phyloP scores from a whole-genome alignment of 2,888 invertebrate species.

The Trypoxylon attenuatum region DNA sequence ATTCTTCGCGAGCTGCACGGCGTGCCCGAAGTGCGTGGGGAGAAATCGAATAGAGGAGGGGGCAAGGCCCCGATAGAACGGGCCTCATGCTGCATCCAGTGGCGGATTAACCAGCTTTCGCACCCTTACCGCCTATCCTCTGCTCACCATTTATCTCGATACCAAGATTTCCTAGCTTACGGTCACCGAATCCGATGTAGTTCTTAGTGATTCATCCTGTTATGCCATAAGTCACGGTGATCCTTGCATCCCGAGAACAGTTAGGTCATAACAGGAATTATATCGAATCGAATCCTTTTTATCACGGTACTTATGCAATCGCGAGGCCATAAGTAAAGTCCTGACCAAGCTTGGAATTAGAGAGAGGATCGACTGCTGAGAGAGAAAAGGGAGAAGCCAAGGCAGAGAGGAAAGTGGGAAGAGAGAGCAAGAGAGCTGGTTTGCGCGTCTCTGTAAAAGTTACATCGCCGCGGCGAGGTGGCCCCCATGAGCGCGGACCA shows the following conservation, averaged over 20 bases:
- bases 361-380: neutral
- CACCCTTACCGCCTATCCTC: conserved; percentile 38
- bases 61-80: conserved; percentile 33
- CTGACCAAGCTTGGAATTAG: neutral
- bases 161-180: conserved; percentile 1
- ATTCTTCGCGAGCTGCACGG: conserved; percentile 67
- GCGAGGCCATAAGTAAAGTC: neutral
- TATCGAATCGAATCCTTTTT: too few relatives aligned
- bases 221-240: too few relatives aligned
- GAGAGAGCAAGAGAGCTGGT: conserved; percentile 28
- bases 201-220: too few relatives aligned
- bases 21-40: conserved; percentile 52
- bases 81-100: conserved; percentile 39
- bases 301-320: neutral
- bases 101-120: conserved; percentile 45
- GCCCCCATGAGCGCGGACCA: conserved; percentile 57
- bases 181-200: neutral
- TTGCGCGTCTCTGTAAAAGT: conserved; percentile 39
- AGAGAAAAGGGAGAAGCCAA: conserved; percentile 1
- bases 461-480: conserved; percentile 31
- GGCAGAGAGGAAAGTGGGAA: conserved; percentile 10
- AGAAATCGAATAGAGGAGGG: conserved; percentile 42
- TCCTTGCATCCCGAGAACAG: too few relatives aligned
- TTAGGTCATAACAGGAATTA: too few relatives aligned
- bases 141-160: conserved; percentile 26